Conservation (phyloP, 92 coral and sea anemone genomes). For the Palythoa heliodiscus region DNA sequence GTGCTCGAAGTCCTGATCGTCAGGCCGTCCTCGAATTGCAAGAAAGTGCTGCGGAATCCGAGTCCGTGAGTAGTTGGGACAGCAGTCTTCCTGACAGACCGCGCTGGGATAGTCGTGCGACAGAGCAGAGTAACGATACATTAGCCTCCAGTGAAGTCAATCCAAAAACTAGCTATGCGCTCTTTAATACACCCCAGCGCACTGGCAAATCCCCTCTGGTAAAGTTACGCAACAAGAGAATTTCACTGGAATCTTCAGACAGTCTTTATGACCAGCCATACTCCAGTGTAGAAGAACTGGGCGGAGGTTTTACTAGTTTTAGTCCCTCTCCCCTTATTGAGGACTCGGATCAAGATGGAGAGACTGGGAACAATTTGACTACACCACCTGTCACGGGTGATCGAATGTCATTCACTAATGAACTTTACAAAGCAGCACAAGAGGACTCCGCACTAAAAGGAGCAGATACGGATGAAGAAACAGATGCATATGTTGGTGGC, state of each 20-base stretch:
- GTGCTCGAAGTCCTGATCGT: conserved; percentile 28
- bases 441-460: not conserved
- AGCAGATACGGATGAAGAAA: conserved; percentile 34
- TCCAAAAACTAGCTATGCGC: conserved; percentile 17
- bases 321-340: conserved; percentile 62
- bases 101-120: conserved; percentile 24
- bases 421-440: conserved; percentile 30
- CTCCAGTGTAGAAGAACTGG: conserved; percentile 87
- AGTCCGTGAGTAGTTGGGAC: conserved; percentile 46
- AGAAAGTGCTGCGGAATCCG: conserved; percentile 35
- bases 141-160: conserved; percentile 14
- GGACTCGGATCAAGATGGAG: conserved; percentile 35
- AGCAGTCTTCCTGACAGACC: conserved; percentile 39
- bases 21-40: conserved; percentile 39
- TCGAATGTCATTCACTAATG: conserved; percentile 35
- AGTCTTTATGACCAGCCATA: conserved; percentile 89
- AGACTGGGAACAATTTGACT: not conserved
- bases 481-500: conserved; percentile 14
- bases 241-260: conserved; percentile 69
- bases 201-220: conserved; percentile 55
- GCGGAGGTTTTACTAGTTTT: conserved; percentile 87
- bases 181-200: not conserved
- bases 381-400: not conserved
- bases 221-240: conserved; percentile 63
- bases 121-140: conserved; percentile 30